Evolutionary conservation across 2,797 vertebrate genomes (phyloP), one percentile per base, ranked within the genome.

Genomic region (Malacoraja senta): DNA sequence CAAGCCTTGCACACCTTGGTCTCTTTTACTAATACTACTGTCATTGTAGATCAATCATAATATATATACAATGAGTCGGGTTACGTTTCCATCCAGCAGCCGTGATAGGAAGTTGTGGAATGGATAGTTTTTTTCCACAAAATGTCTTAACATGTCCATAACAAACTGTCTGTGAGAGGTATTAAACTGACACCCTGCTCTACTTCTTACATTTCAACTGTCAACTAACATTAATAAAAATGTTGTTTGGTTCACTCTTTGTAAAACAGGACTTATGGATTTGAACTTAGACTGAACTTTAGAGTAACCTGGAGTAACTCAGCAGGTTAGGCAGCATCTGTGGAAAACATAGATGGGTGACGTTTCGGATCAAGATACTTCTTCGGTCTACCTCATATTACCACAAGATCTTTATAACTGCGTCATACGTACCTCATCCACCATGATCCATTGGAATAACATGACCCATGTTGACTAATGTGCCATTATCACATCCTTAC

Each of bases 31-130:
- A 65, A 68, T 88, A 88, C 58, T n/a, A 86, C 61, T 88, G 84
- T 88, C 84, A 65, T 32, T 21, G n/a, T 88, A 35, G 63, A 88
- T 88, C 84, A 88, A 88, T 88, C 84, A 88, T 35, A 86, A 88
- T 26, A 68, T 35, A 35, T 68, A 88, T 88, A 68, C 32, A 32
- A 65, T 17, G 17, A 88, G 17, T 9, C 63, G 8, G 17, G n/a
- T 9, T 68, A 35, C 8, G 84, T 32, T 88, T 88, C 84, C 61
- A 68, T 88, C 84, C 65, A 35, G 63, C 7, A 21, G 84, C n/a
- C n/a, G 68, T 32, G 19, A 58, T n/a, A 24, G n/a, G n/a, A 17
- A 65, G 61, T 88, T 32, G 32, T 88, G n/a, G 84, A n/a, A 68
- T 68, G 32, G 84, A 88, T 63, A 68, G 35, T 68, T 68, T 17